phyloP scores from a whole-genome alignment of 2,113 vertebrate genomes.

The Oryzias curvinotus region DNA sequence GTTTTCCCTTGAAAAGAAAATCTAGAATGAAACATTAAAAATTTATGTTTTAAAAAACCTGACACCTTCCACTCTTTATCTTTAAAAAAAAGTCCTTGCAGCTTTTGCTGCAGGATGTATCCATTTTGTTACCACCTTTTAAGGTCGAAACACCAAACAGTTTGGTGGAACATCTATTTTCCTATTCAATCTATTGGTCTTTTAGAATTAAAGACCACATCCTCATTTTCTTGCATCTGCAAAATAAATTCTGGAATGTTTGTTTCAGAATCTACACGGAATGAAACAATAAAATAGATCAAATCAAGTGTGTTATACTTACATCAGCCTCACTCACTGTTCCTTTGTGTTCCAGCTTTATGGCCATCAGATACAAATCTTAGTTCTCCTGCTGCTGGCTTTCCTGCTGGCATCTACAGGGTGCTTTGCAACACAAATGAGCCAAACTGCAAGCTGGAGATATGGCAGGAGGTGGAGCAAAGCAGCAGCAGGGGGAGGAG shows the following conservation, averaged over 20 bases:
- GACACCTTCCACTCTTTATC: too few relatives aligned
- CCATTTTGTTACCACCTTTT: too few relatives aligned
- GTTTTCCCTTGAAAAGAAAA: too few relatives aligned
- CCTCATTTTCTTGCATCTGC: too few relatives aligned
- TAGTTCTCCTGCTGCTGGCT: background rate
- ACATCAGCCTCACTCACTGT: constrained; percentile 17
- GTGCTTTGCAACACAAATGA: constrained; percentile 1
- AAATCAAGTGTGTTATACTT: constrained; percentile 7
- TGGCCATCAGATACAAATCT: background rate
- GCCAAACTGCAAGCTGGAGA: background rate
- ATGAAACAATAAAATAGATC: background rate
- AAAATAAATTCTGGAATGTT: background rate
- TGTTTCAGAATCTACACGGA: background rate
- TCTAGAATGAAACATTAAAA: too few relatives aligned
- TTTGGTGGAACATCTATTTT: too few relatives aligned
- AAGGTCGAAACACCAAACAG: too few relatives aligned
- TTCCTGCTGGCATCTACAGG: constrained; percentile 10
- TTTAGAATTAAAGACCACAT: too few relatives aligned
- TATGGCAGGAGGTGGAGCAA: constrained; percentile 6
- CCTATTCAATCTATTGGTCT: too few relatives aligned
- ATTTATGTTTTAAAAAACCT: too few relatives aligned
- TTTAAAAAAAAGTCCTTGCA: too few relatives aligned
- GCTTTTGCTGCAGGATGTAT: too few relatives aligned
- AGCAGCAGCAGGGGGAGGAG: background rate
- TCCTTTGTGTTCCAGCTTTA: background rate